A percentile compares a stretch with the other conserved stretches of the same genome.
Evolutionary conservation across 2,113 vertebrate genomes (phyloP).

Genomic region (Ivindomyrus marchei): DNA sequence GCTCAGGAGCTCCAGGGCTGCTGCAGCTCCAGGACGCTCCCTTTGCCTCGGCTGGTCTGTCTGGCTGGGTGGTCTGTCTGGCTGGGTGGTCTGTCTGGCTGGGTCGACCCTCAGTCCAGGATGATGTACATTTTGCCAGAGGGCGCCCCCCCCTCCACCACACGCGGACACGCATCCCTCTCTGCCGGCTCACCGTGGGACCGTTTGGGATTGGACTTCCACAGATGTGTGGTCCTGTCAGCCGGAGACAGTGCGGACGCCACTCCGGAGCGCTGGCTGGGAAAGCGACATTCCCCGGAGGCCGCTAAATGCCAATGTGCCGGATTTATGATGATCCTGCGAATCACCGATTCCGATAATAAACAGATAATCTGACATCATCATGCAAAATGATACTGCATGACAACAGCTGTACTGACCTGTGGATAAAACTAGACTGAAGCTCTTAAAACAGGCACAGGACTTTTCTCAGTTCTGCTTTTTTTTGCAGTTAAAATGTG

Average conservation of each 20-base stretch:
- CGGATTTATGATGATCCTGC: neutral
- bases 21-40: neutral
- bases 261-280: neutral
- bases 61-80: neutral
- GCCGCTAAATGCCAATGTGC: neutral
- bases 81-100: neutral
- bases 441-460: neutral
- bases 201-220: neutral
- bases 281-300: neutral
- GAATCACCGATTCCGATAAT: neutral
- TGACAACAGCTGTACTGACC: neutral
- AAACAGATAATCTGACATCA: neutral
- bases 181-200: neutral
- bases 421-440: neutral
- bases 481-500: neutral
- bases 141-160: neutral
- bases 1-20: neutral
- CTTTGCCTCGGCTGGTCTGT: neutral
- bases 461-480: neutral
- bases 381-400: neutral
- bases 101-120: neutral
- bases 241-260: neutral
- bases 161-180: neutral
- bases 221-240: conserved; percentile 5
- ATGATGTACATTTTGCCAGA: neutral